Evolutionary conservation across 1,140 invertebrate species (phyloP).

Genomic region (Glomeris maerens): DNA sequence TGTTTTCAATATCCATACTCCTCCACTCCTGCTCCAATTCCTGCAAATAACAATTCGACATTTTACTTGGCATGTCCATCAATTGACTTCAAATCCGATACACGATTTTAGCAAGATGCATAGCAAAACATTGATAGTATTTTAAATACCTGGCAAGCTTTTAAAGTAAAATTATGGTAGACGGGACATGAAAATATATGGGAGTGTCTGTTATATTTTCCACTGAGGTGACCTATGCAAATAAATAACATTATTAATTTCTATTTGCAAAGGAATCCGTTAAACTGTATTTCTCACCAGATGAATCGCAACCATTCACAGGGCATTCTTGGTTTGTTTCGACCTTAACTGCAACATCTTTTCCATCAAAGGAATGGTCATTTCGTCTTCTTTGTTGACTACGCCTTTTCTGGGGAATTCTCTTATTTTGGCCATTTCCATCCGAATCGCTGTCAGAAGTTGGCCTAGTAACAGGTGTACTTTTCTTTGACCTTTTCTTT

Average conservation of each 20-base stretch:
- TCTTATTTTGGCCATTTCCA: too few species aligned
- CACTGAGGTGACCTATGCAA: slow-evolving; percentile 37
- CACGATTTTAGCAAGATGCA: slow-evolving; percentile 7
- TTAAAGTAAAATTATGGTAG: slow-evolving; percentile 73
- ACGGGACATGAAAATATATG: slow-evolving; percentile 73
- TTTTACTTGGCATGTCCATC: slow-evolving; percentile 5
- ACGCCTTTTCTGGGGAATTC: too few species aligned
- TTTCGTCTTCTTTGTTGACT: too few species aligned
- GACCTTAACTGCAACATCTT: too few species aligned
- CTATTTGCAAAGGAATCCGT: slow-evolving; percentile 15
- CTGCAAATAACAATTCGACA: slow-evolving; percentile 9
- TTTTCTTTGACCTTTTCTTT: too few species aligned
- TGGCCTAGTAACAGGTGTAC: too few species aligned
- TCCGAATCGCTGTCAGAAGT: too few species aligned
- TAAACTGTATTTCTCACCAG: slow-evolving; percentile 57
- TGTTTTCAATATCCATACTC: slow-evolving; percentile 5
- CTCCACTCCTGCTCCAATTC: slow-evolving; percentile 10
- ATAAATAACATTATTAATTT: slow-evolving; percentile 17
- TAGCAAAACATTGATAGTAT: too few species aligned
- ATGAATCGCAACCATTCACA: slow-evolving; percentile 72
- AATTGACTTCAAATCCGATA: slow-evolving; percentile 3
- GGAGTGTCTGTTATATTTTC: slow-evolving; percentile 64
- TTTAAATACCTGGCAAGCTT: slow-evolving; percentile 62
- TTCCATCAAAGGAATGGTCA: too few species aligned
- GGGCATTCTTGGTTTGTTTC: slow-evolving; percentile 70